Conservation (phyloP, 2,888 invertebrate genomes). For the Philereme transversata region DNA sequence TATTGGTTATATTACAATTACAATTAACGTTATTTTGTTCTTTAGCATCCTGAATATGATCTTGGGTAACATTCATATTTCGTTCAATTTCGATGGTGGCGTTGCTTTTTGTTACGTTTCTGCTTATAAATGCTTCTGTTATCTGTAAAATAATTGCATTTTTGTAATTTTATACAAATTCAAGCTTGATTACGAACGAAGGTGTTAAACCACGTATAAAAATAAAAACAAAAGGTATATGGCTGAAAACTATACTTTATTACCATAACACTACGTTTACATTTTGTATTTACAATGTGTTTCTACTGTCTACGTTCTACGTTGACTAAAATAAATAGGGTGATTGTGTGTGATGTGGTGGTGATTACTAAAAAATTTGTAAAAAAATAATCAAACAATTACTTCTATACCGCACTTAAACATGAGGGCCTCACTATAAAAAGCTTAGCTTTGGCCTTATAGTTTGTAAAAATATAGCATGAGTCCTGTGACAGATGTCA, state of each 20-base stretch:
- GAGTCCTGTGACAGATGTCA: too few relatives aligned
- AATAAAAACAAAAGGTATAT: slow-evolving; percentile 39
- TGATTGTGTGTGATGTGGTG: slow-evolving; percentile 3
- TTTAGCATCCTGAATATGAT: neutral
- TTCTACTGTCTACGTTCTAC: slow-evolving; percentile 26
- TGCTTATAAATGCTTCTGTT: slow-evolving; percentile 56
- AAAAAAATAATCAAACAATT: neutral
- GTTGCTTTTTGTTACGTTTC: slow-evolving; percentile 38
- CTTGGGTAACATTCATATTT: slow-evolving; percentile 25
- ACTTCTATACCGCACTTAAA: too few relatives aligned
- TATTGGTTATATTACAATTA: slow-evolving; percentile 34
- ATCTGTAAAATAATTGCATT: slow-evolving; percentile 53
- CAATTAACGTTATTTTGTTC: slow-evolving; percentile 10
- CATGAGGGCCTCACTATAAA: too few relatives aligned
- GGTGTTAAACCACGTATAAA: neutral
- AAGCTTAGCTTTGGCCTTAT: too few relatives aligned
- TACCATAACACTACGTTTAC: slow-evolving; percentile 20
- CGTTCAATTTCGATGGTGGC: slow-evolving; percentile 19
- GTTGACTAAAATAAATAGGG: slow-evolving; percentile 35
- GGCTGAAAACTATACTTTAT: slow-evolving; percentile 31
- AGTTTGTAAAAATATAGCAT: too few relatives aligned
- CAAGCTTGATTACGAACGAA: too few relatives aligned
- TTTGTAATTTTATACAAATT: neutral
- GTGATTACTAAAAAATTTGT: neutral
- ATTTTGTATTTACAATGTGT: slow-evolving; percentile 28